These are phyloP conservation scores for Ailuropoda melanoleuca DNA, from an alignment of 2,113 vertebrate species.

Conservation along the genomic window DNA sequence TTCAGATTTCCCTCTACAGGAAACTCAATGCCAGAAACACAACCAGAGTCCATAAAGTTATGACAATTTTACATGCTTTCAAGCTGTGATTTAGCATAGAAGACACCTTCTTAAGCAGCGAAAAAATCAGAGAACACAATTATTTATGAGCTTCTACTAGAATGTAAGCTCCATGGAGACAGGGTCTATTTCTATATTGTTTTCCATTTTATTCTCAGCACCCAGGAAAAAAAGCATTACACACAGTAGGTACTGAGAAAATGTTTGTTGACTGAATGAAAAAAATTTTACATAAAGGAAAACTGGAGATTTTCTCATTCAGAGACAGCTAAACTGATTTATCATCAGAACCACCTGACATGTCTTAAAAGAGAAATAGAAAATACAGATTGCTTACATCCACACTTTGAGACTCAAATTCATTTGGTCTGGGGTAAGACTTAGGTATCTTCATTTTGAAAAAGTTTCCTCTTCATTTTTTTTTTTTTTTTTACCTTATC, in stretches of 20 bases:
- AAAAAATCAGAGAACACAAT: background rate
- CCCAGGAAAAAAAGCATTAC: background rate
- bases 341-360: background rate
- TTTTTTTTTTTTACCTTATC: background rate
- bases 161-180: background rate
- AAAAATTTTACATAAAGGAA: background rate
- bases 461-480: background rate
- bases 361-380: background rate
- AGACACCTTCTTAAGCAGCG: background rate
- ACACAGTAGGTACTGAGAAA: background rate
- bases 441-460: background rate
- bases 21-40: background rate
- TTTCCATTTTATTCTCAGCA: background rate
- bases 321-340: background rate
- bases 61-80: background rate
- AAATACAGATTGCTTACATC: background rate
- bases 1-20: background rate
- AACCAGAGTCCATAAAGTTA: background rate
- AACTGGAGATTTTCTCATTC: background rate
- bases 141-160: background rate
- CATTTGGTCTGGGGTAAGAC: background rate
- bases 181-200: background rate
- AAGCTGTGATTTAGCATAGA: background rate
- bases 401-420: background rate
- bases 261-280: background rate